Evolutionary conservation across 2,797 vertebrate genomes (phyloP).

Genomic region (Sebastes aleutianus): DNA sequence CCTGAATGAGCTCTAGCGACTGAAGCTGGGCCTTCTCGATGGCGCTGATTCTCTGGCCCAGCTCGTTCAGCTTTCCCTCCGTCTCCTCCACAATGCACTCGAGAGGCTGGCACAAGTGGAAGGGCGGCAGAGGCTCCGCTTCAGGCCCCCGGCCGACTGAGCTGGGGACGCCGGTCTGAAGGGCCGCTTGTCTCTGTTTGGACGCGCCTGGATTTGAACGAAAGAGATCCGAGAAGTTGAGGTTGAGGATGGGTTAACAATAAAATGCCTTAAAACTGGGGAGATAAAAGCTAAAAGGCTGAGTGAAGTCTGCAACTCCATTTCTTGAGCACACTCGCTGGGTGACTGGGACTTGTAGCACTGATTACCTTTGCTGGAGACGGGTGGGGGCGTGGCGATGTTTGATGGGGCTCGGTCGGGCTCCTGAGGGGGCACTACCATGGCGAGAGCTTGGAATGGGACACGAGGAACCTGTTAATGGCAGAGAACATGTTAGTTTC

Average conservation of each 20-base stretch:
- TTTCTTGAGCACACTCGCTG: neutral
- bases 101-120: constrained; percentile 97
- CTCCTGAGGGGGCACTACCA: constrained; percentile 99
- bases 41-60: constrained; percentile 98
- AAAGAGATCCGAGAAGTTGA: constrained; percentile 19
- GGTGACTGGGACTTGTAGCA: neutral
- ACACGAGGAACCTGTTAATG: constrained; percentile 92
- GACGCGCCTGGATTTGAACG: constrained; percentile 87
- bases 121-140: constrained; percentile 93
- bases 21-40: constrained; percentile 98
- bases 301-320: neutral
- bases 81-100: constrained; percentile 99
- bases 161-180: constrained; percentile 90
- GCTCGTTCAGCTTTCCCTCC: constrained; percentile 98
- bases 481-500: constrained; percentile 3
- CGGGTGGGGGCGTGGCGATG: constrained; percentile 86
- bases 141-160: constrained; percentile 83
- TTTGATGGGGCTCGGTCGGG: constrained; percentile 95
- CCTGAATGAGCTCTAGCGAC: constrained; percentile 98
- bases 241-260: neutral
- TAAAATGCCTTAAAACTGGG: neutral
- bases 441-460: constrained; percentile 96
- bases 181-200: constrained; percentile 95
- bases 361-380: constrained; percentile 92
- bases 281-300: neutral